phyloP scores from a whole-genome alignment of 2,797 vertebrate genomes.

The Lepilemur ruficaudatus region DNA sequence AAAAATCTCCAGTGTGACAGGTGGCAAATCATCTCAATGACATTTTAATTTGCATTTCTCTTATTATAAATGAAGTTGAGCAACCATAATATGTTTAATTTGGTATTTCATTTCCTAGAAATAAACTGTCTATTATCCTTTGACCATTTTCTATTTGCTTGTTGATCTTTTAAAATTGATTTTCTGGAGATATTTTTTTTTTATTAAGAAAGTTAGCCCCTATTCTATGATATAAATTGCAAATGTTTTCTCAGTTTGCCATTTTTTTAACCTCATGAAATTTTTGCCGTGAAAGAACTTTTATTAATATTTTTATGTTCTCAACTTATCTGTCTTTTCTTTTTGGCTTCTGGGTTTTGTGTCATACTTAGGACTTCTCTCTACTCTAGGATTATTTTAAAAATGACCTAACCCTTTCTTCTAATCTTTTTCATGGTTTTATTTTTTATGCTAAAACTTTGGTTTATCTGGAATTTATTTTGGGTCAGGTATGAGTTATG shows the following conservation, averaged over 20 bases:
- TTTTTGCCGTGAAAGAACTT: not conserved
- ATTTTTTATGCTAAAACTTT: not conserved
- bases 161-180: not conserved
- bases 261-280: not conserved
- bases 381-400: not conserved
- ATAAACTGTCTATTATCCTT: not conserved
- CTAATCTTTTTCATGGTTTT: not conserved
- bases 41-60: slow-evolving; percentile 17
- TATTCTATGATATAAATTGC: not conserved
- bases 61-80: slow-evolving; percentile 22
- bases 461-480: not conserved
- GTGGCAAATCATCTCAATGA: not conserved
- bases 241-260: not conserved
- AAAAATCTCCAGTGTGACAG: not conserved
- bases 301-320: not conserved
- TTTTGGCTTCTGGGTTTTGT: slow-evolving; percentile 6
- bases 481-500: not conserved
- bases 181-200: not conserved
- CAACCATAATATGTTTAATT: not conserved
- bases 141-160: not conserved
- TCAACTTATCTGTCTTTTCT: not conserved
- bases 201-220: not conserved
- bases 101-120: slow-evolving; percentile 24
- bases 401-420: not conserved
- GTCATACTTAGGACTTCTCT: not conserved